Conservation (phyloP, 2,797 vertebrate genomes). For the Gallirallus australis region DNA sequence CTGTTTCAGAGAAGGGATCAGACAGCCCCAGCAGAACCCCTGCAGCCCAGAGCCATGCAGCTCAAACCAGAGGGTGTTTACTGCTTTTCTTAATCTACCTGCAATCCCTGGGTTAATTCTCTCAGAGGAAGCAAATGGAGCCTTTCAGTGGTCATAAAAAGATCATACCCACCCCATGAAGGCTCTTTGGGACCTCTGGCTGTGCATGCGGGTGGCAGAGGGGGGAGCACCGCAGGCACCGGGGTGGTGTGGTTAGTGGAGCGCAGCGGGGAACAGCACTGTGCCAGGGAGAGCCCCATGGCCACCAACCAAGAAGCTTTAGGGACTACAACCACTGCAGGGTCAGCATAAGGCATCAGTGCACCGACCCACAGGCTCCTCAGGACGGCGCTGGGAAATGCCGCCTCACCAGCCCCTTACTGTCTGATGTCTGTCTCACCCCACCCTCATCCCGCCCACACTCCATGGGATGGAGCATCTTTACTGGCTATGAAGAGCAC, state of each 20-base stretch:
- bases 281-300: fast-evolving
- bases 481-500: not conserved
- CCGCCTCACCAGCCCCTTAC: not conserved
- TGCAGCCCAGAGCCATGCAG: not conserved
- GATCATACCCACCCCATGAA: not conserved
- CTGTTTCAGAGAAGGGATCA: not conserved
- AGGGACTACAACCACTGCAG: not conserved
- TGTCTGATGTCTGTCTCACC: not conserved
- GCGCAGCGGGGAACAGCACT: not conserved
- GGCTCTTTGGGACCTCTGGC: not conserved
- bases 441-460: too few species aligned
- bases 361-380: not conserved
- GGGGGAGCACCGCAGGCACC: not conserved
- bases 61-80: not conserved
- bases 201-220: not conserved
- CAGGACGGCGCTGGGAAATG: fast-evolving
- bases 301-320: not conserved
- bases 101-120: not conserved
- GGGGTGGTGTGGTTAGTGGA: not conserved
- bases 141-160: conserved; percentile 35
- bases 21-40: not conserved
- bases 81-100: not conserved
- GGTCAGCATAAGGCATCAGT: not conserved
- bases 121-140: conserved; percentile 1
- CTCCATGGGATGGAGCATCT: fast-evolving